Evolutionary conservation across 2,797 vertebrate genomes (phyloP).

Genomic region (Pangasius krempfi): DNA sequence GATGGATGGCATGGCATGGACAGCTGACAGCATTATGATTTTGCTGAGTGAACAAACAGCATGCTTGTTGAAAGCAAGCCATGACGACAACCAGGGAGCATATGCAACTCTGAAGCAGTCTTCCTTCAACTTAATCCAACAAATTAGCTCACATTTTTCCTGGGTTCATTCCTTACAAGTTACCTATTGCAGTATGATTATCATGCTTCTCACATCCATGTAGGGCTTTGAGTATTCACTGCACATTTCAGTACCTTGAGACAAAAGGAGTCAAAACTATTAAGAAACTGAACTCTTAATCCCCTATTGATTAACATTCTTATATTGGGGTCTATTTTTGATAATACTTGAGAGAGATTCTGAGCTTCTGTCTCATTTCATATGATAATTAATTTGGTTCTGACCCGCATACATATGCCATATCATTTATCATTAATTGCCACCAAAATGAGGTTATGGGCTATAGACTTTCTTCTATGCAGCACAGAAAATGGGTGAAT

Average conservation of each 20-base stretch:
- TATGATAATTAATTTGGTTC: background rate
- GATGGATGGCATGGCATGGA: slow-evolving; percentile 37
- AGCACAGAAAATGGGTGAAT: background rate
- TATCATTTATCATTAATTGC: background rate
- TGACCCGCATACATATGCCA: background rate
- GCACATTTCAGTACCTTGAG: slow-evolving; percentile 2
- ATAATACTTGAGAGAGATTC: background rate
- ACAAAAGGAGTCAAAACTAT: background rate
- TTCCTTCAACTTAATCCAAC: slow-evolving; percentile 5
- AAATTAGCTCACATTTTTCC: background rate
- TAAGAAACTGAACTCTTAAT: background rate
- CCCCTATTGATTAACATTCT: background rate
- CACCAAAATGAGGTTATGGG: background rate
- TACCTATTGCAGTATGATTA: slow-evolving; percentile 1
- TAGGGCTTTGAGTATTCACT: background rate
- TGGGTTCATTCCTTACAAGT: background rate
- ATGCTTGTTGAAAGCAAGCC: background rate
- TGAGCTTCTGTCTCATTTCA: background rate
- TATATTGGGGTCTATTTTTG: slow-evolving; percentile 8
- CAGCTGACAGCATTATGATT: slow-evolving; percentile 37
- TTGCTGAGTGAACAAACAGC: slow-evolving; percentile 17
- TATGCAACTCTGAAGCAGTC: background rate
- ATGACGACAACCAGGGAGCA: background rate
- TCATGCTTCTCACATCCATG: background rate
- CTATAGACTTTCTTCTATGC: background rate